Percentiles rank a stretch among this genome's conserved stretches.
phyloP scores from a whole-genome alignment of 2,888 invertebrate species.

The Lordiphosa fenestrarum region DNA sequence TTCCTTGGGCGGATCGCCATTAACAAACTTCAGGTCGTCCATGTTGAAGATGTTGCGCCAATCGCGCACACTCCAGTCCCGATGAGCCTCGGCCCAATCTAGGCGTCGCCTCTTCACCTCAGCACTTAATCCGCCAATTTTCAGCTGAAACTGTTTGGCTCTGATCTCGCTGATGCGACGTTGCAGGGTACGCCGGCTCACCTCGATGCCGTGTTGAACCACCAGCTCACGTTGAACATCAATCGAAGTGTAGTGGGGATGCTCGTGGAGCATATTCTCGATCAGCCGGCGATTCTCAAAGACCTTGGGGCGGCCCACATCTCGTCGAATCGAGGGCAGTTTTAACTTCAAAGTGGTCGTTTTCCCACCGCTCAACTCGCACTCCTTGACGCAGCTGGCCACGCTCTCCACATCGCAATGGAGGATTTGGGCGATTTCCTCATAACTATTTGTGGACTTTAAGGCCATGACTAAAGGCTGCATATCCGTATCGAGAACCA shows the following conservation, averaged over 20 bases:
- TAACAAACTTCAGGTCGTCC: slow-evolving; percentile 45
- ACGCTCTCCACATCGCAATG: slow-evolving; percentile 51
- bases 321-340: slow-evolving; percentile 31
- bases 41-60: slow-evolving; percentile 67
- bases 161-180: slow-evolving; percentile 58
- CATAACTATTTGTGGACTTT: slow-evolving; percentile 27
- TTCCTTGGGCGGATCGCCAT: slow-evolving; percentile 36
- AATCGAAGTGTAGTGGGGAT: slow-evolving; percentile 53
- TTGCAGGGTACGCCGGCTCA: slow-evolving; percentile 57
- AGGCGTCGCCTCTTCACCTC: slow-evolving; percentile 24
- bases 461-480: slow-evolving; percentile 34
- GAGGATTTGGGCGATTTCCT: slow-evolving; percentile 55
- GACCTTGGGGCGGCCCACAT: slow-evolving; percentile 55
- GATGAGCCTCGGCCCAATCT: slow-evolving; percentile 52
- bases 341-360: slow-evolving; percentile 12
- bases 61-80: slow-evolving; percentile 50
- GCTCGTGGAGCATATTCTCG: slow-evolving; percentile 35
- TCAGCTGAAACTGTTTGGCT: slow-evolving; percentile 10
- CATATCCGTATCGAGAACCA: slow-evolving; percentile 21
- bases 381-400: slow-evolving; percentile 30
- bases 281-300: slow-evolving; percentile 49
- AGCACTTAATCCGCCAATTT: slow-evolving; percentile 11
- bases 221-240: slow-evolving; percentile 50
- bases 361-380: slow-evolving; percentile 18
- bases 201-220: slow-evolving; percentile 46